Evolutionary conservation across 2,888 invertebrate genomes (phyloP), one percentile per base, ranked within the genome.

Genomic region (Yponomeuta evonymella): DNA sequence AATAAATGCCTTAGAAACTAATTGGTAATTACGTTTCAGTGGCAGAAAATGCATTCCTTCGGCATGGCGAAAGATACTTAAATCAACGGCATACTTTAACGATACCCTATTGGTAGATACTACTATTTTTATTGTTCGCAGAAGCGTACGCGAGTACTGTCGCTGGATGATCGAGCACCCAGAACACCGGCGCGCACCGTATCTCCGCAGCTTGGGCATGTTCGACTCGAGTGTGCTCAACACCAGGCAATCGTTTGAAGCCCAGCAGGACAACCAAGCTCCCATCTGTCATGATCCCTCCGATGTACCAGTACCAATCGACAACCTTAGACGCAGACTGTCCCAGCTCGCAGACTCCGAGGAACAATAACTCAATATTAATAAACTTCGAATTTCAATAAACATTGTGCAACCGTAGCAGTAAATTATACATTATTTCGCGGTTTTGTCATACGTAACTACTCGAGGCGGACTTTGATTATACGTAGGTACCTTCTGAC

Each of bases 61-160:
- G 43, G 6, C 43, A 5, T 43, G 43, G 6, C 8, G 8, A 43
- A 43, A 36, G 36, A 36, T 5, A 4, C 5, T 4, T 43, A 43
- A 43, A 8, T 5, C 43, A 8, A 43, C 4, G 43, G 43, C 8
- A 43, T 43, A 43, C 23, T 33, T 33, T 33, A 33, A 43, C 6
- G 43, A 8, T 43, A 43, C 43, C 8, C 9, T 43, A 43, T 43
- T 43, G 43, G 43, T 43, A 23, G 23, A 23, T 23, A 8, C 9
- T 43, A 5, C 8, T 9, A 2, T 33, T 8, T 43, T 43, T 43
- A 43, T 43, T 43, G 29, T 66, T 75, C 79, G 6, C 82, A 94
- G 94, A 76, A 94, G 94, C 70, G 94, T 94, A 0, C 91, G 91
- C 76, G 93, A 93, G 71, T 94, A 93, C 75, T 93, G 93, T 73